Base-by-base conservation (phyloP, 2,888 invertebrate species). In the Cinara cedri region DNA sequence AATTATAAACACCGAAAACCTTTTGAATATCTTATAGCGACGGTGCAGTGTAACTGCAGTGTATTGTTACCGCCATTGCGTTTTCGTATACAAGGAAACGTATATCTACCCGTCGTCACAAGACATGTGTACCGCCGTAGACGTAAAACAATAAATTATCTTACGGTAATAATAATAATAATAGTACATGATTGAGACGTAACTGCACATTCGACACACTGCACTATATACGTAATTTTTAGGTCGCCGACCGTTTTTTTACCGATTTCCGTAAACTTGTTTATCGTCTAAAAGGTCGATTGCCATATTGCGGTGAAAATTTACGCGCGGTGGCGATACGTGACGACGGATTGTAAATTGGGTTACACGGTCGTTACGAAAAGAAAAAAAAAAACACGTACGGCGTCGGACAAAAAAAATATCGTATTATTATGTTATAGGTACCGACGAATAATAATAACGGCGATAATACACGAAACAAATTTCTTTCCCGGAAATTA, bases 401-500 rank as follows among this genome's bases (percentile, higher is more conserved):
- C 34, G 11, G 21, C 21, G 55, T 16, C 46, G 42, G 46, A 16
- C 68, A 70, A 6, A 68, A 13, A 13, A 51, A 34, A 68, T 19
- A 19, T 19, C 26, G 26, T n/a, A n/a, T 42, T 34, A 3, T n/a
- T 42, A 63, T n/a, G 51, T 13, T 51, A 65, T 63, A 65, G 6
- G 3, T 9, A 42, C 2, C 16, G 11, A 34, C 34, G 6, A 34
- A 34, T 66, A 49, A 66, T 46, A 66, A 65, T 46, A 65, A 26
- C 46, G 19, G n/a, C n/a, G n/a, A n/a, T n/a, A n/a, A n/a, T n/a
- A 55, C 13, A 57, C 10, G 21, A 60, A 72, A 49, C 51, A n/a
- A 49, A 63, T 74, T 74, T 63, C 42, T 49, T 60, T 13, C 49
- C 76, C 76, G 76, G 76, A 78, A 78, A 78, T 70, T 78, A 68